Evolutionary conservation across 2,797 vertebrate species (phyloP).

Genomic region (Rhinophrynus dorsalis): DNA sequence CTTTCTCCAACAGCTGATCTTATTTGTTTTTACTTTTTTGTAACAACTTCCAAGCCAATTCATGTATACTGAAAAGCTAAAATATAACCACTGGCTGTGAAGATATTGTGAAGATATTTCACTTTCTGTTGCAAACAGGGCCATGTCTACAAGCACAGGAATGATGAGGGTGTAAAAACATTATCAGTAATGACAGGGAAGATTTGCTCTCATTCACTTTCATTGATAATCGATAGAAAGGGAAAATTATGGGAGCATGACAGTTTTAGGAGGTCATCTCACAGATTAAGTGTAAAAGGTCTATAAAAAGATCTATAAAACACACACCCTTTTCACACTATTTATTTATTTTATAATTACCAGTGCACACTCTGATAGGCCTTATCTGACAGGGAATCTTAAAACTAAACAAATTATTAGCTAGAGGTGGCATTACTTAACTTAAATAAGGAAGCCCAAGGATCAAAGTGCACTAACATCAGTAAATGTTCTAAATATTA

Average conservation of each 20-base stretch:
- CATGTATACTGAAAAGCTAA: neutral
- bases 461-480: neutral
- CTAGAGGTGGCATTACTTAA: neutral
- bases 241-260: conserved; percentile 18
- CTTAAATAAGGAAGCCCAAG: neutral
- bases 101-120: too few species aligned
- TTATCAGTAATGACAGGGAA: conserved; percentile 30
- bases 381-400: neutral
- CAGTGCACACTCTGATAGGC: neutral
- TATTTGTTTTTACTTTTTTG: too few species aligned
- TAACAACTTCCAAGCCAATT: neutral
- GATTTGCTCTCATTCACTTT: conserved; percentile 33
- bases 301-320: conserved; percentile 36
- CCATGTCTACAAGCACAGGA: neutral
- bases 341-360: conserved; percentile 14
- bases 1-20: too few species aligned
- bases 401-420: conserved; percentile 5
- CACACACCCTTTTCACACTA: neutral
- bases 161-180: conserved; percentile 7
- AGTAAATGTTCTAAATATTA: neutral
- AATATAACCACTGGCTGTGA: neutral
- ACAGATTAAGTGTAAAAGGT: conserved; percentile 19
- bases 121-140: conserved; percentile 3
- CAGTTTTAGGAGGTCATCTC: conserved; percentile 40
- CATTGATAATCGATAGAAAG: conserved; percentile 36